Evolutionary conservation across 2,113 vertebrate species (phyloP).

Genomic region (Amazona vittata): DNA sequence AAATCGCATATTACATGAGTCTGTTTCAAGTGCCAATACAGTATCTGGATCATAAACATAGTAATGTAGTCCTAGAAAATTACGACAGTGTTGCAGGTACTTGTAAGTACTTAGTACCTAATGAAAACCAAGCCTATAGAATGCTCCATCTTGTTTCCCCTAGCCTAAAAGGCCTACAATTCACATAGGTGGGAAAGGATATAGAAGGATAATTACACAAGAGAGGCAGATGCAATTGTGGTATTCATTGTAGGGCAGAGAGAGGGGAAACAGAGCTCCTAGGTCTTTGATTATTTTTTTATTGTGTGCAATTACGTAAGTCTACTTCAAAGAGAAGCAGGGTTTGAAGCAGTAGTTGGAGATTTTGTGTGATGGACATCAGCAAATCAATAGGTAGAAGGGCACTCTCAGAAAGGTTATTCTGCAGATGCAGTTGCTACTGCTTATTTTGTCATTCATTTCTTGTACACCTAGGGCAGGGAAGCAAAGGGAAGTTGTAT

Average conservation of each 20-base stretch:
- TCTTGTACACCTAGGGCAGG: not conserved
- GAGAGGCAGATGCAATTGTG: slow-evolving; percentile 2
- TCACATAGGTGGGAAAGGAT: slow-evolving; percentile 12
- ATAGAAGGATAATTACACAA: slow-evolving; percentile 40
- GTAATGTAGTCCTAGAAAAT: not conserved
- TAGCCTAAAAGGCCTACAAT: not conserved
- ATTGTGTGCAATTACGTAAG: not conserved
- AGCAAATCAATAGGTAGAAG: slow-evolving; percentile 10
- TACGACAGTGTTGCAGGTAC: not conserved
- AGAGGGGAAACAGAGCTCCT: not conserved
- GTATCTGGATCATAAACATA: not conserved
- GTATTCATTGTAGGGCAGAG: not conserved
- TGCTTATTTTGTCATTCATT: not conserved
- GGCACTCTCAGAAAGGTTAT: not conserved
- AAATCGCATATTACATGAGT: not conserved
- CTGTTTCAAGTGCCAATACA: not conserved
- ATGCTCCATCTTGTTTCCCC: not conserved
- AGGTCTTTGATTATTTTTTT: slow-evolving; percentile 1
- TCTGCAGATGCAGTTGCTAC: slow-evolving; percentile 18
- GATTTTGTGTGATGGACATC: not conserved
- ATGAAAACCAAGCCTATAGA: not conserved
- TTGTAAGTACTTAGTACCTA: not conserved
- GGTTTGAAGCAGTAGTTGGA: slow-evolving; percentile 28
- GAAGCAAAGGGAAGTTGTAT: not conserved
- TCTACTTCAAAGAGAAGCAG: slow-evolving; percentile 50